Conservation (phyloP, 2,113 vertebrate genomes). For the Microtus ochrogaster region DNA sequence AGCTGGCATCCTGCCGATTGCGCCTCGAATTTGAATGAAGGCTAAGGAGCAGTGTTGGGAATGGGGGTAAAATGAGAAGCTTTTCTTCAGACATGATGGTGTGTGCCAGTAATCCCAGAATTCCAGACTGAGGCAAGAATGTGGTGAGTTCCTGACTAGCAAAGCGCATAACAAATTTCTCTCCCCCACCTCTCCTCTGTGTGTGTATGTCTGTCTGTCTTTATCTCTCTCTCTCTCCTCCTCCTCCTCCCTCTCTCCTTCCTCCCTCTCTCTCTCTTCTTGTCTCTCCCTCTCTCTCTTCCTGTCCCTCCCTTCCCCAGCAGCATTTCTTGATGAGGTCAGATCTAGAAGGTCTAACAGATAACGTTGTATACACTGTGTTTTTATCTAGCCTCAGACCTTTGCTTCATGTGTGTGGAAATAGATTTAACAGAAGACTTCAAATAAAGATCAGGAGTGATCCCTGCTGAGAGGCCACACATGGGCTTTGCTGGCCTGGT, state of each 20-base stretch:
- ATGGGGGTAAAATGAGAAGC: neutral
- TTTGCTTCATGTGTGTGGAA: neutral
- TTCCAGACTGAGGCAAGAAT: neutral
- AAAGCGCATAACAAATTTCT: neutral
- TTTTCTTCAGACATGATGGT: neutral
- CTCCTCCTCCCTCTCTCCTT: neutral
- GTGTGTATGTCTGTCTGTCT: no score
- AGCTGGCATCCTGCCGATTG: neutral
- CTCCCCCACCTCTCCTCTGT: neutral
- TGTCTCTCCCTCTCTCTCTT: neutral
- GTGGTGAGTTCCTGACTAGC: neutral
- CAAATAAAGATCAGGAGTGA: neutral
- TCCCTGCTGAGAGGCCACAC: no score
- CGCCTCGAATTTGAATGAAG: neutral
- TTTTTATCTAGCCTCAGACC: neutral
- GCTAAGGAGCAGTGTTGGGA: neutral
- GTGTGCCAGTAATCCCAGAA: neutral
- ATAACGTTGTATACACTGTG: neutral
- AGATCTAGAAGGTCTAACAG: fast-evolving
- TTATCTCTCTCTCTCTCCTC: fast-evolving
- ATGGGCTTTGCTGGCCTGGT: fast-evolving
- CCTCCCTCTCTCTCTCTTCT: neutral
- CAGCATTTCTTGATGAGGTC: neutral
- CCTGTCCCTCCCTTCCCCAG: neutral
- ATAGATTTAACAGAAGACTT: neutral